Evolutionary conservation across 92 coral and sea anemone genomes (phyloP).

Genomic region (Parazoanthus atlanticus): DNA sequence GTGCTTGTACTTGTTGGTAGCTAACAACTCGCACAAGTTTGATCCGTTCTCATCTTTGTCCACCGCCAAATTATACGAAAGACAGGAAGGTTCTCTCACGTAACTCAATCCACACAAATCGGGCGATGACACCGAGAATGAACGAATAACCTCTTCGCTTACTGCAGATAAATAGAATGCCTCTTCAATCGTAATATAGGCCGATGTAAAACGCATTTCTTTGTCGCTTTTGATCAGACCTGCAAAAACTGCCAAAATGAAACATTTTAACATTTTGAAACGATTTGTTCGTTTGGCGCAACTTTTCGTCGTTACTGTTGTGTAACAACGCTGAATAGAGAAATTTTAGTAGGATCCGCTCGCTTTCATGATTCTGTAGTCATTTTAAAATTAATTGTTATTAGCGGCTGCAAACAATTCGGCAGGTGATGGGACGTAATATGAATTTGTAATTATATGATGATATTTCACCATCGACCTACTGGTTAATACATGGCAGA

Average conservation of each 20-base stretch:
- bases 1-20: conserved; percentile 13
- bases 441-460: too few relatives aligned
- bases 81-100: not conserved
- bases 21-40: not conserved
- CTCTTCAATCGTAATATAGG: not conserved
- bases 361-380: not conserved
- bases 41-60: not conserved
- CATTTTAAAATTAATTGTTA: too few relatives aligned
- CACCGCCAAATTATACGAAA: not conserved
- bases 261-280: not conserved
- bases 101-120: conserved; percentile 5
- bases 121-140: not conserved
- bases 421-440: not conserved
- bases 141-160: not conserved
- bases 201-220: not conserved
- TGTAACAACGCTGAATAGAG: not conserved
- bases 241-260: not conserved
- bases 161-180: not conserved
- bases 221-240: not conserved
- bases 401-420: not conserved
- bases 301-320: not conserved
- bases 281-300: not conserved
- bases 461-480: not conserved
- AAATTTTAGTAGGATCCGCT: not conserved
- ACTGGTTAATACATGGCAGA: too few relatives aligned